Conservation (phyloP, 2,113 vertebrate genomes). For the Patagioenas fasciata region DNA sequence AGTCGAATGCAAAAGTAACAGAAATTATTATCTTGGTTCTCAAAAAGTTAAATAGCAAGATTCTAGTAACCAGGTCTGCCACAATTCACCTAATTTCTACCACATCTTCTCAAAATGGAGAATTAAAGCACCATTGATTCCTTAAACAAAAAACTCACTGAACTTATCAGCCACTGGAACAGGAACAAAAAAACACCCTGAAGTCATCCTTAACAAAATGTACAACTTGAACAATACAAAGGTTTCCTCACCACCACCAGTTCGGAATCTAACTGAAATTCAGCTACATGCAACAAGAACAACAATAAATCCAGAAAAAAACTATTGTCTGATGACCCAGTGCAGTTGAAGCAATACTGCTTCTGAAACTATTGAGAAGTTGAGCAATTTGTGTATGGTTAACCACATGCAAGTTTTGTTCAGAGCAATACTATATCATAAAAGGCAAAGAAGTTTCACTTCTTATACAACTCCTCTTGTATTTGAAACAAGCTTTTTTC, state of each 20-base stretch:
- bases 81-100: not conserved
- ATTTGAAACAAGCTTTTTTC: not conserved
- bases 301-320: not conserved
- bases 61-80: not conserved
- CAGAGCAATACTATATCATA: not conserved
- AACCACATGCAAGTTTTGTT: not conserved
- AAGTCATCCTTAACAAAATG: not conserved
- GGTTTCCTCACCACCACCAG: not conserved
- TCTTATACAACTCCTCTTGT: not conserved
- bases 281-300: not conserved
- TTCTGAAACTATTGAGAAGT: not conserved
- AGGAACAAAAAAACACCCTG: not conserved
- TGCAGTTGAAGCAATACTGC: not conserved
- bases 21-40: not conserved
- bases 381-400: not conserved
- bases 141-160: not conserved
- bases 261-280: not conserved
- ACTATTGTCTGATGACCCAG: not conserved
- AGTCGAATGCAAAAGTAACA: not conserved
- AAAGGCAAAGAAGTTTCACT: not conserved
- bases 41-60: not conserved
- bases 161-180: not conserved
- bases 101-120: not conserved
- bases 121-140: not conserved
- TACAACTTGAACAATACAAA: not conserved